Percentiles rank a stretch among this genome's conserved stretches.
These are phyloP conservation scores for Dendrolimus punctatus DNA, from an alignment of 1,140 invertebrate genomes.

Conservation along the genomic window DNA sequence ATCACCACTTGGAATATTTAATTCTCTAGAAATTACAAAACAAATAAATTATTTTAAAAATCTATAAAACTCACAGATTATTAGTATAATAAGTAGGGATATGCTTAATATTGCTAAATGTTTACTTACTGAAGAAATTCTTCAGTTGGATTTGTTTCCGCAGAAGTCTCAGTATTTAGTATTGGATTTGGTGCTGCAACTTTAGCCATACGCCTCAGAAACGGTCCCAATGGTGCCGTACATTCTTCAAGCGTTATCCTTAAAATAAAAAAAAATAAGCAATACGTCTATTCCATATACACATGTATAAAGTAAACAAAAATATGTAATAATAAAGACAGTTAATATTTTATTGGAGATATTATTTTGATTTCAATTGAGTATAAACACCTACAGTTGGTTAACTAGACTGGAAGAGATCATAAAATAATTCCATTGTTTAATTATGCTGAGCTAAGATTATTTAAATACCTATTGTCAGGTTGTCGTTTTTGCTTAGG, in stretches of 20 bases:
- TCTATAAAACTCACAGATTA: neutral
- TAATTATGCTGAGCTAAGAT: neutral
- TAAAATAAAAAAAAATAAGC: constrained; percentile 11
- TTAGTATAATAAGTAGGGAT: neutral
- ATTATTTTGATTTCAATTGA: too few relatives aligned
- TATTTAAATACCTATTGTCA: constrained; percentile 41
- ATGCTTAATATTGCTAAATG: neutral
- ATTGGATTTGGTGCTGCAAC: constrained; percentile 47
- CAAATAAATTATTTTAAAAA: constrained; percentile 14
- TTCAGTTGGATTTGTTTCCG: constrained; percentile 53
- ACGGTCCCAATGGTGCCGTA: constrained; percentile 64
- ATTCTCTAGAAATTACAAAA: constrained; percentile 62
- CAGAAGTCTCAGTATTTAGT: constrained; percentile 37
- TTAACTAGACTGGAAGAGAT: too few relatives aligned
- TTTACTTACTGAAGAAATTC: constrained; percentile 54
- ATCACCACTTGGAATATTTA: constrained; percentile 87
- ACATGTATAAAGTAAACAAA: too few relatives aligned
- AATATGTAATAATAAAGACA: too few relatives aligned
- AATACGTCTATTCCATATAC: neutral
- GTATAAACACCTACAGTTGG: too few relatives aligned
- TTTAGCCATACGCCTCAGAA: constrained; percentile 63
- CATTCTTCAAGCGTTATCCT: constrained; percentile 66
- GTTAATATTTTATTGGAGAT: too few relatives aligned
- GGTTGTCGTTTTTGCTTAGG: constrained; percentile 49
- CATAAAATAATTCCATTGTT: too few relatives aligned